Conservation (phyloP, 2,888 invertebrate genomes). For the Sussaba pulchella region DNA sequence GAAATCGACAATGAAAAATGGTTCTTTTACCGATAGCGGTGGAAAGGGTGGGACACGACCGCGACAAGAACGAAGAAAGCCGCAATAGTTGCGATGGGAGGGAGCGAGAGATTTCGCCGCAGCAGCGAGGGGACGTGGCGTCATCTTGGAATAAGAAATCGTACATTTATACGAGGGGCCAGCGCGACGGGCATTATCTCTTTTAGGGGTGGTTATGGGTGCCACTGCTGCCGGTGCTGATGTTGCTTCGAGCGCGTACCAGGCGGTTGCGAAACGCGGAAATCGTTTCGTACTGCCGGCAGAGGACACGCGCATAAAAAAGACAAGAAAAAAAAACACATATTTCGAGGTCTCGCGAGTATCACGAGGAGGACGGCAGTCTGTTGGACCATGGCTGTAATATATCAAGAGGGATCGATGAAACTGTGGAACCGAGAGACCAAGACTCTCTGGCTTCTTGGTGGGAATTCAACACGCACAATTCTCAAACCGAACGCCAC, state of each 20-base stretch:
- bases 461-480: conserved; percentile 27
- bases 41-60: conserved; percentile 50
- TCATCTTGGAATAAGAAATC: conserved; percentile 79
- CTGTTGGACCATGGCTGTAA: conserved; percentile 80
- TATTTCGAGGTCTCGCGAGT: conserved; percentile 69
- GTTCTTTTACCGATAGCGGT: conserved; percentile 27
- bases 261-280: conserved; percentile 62
- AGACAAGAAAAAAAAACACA: conserved; percentile 79
- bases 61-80: conserved; percentile 29
- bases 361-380: conserved; percentile 58
- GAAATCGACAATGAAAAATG: conserved; percentile 57
- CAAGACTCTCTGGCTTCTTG: conserved; percentile 34
- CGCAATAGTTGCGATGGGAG: neutral
- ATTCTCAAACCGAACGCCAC: neutral
- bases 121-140: conserved; percentile 62
- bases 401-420: conserved; percentile 84
- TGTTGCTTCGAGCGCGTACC: conserved; percentile 69
- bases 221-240: conserved; percentile 68
- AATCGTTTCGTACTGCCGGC: conserved; percentile 53
- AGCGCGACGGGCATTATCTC: conserved; percentile 72
- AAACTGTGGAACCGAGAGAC: conserved; percentile 69
- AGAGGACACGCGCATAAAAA: conserved; percentile 78
- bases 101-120: conserved; percentile 31
- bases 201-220: conserved; percentile 67
- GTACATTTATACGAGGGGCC: conserved; percentile 78